phyloP scores from a whole-genome alignment of 1,140 invertebrate species.

The Conus betulinus region DNA sequence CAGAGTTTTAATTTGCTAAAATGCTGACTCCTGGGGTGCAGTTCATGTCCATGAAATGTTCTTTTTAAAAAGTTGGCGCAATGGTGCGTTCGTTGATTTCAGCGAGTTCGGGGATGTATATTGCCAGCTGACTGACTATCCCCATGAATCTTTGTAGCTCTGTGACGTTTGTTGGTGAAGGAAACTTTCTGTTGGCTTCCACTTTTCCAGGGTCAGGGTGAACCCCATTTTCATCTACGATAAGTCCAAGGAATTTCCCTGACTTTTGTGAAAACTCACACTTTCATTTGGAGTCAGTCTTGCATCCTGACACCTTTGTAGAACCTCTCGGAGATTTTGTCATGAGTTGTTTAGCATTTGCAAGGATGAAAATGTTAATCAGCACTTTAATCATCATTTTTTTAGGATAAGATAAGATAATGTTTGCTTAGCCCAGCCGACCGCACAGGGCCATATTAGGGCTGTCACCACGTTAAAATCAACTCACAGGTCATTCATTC shows the following conservation, averaged over 20 bases:
- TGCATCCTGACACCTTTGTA: constrained; percentile 51
- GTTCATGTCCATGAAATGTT: too few relatives aligned
- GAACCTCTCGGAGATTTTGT: constrained; percentile 46
- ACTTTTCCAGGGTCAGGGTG: constrained; percentile 70
- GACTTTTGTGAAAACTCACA: background rate
- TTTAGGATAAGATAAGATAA: too few relatives aligned
- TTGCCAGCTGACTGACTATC: constrained; percentile 40
- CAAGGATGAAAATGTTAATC: constrained; percentile 48
- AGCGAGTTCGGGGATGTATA: constrained; percentile 26
- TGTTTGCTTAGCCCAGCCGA: too few relatives aligned
- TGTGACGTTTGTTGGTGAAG: constrained; percentile 56
- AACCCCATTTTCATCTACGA: constrained; percentile 14
- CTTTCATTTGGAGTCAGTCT: constrained; percentile 63
- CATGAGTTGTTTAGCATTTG: constrained; percentile 51
- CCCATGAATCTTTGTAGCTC: constrained; percentile 26
- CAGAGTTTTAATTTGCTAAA: constrained; percentile 32
- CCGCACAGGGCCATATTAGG: too few relatives aligned
- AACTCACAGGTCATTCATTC: too few relatives aligned
- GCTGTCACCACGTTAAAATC: too few relatives aligned
- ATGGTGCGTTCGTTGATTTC: background rate
- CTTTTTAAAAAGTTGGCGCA: too few relatives aligned
- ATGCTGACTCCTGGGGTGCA: too few relatives aligned
- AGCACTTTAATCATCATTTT: constrained; percentile 45
- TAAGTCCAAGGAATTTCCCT: constrained; percentile 40
- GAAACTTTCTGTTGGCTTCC: constrained; percentile 51